phyloP scores from a whole-genome alignment of 1,140 invertebrate species.

The Meloidogyne floridensis region DNA sequence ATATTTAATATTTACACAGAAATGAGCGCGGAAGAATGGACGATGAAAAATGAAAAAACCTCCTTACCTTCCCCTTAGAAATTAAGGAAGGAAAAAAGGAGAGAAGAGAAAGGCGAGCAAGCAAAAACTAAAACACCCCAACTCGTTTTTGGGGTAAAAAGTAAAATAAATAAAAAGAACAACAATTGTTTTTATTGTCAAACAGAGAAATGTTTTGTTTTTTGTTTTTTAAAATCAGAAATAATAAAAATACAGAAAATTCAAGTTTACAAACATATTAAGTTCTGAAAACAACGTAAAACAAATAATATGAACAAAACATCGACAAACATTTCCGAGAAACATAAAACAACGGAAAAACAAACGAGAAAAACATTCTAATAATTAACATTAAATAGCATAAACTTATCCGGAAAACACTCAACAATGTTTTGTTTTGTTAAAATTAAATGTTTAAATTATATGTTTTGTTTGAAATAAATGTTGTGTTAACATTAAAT shows the following conservation, averaged over 20 bases:
- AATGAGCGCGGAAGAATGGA: slow-evolving; percentile 2
- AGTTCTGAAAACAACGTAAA: too few species aligned
- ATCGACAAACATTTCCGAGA: too few species aligned
- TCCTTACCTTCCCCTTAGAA: neutral
- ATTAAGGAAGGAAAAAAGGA: neutral
- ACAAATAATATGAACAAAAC: too few species aligned
- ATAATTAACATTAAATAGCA: too few species aligned
- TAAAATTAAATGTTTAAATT: too few species aligned
- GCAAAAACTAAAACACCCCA: neutral
- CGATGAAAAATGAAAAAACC: neutral
- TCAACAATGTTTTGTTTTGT: too few species aligned
- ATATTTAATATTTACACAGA: slow-evolving; percentile 10
- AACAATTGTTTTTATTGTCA: neutral
- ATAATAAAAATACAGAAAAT: neutral
- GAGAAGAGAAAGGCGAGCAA: neutral
- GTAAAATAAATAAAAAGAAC: neutral
- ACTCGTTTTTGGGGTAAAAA: neutral
- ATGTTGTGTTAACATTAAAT: too few species aligned
- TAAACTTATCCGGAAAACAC: too few species aligned
- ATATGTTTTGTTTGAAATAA: too few species aligned
- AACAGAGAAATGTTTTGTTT: neutral
- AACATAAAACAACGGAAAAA: too few species aligned
- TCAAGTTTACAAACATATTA: too few species aligned
- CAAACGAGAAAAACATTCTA: too few species aligned
- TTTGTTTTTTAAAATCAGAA: neutral